These are phyloP conservation scores for Melanogrammus aeglefinus DNA, from an alignment of 2,797 vertebrate genomes.

Conservation along the genomic window DNA sequence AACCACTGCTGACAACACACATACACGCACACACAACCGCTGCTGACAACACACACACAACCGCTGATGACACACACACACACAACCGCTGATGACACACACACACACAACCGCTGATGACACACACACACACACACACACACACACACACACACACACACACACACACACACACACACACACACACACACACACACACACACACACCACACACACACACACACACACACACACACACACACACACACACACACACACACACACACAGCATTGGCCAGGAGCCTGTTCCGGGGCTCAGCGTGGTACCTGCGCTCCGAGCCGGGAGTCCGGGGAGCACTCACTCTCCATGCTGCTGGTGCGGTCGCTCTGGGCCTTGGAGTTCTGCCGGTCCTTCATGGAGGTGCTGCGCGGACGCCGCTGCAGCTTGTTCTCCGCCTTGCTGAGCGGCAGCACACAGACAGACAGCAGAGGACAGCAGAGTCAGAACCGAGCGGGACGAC, in stretches of 20 bases:
- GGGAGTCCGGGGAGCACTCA: constrained; percentile 72
- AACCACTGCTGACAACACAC: too few species aligned
- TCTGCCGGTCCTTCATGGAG: constrained; percentile 80
- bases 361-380: constrained; percentile 76
- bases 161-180: too few species aligned
- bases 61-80: not conserved
- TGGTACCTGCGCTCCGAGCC: constrained; percentile 67
- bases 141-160: not conserved
- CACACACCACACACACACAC: not conserved
- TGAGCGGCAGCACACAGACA: constrained; percentile 30
- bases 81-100: too few species aligned
- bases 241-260: too few species aligned
- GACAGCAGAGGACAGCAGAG: not conserved
- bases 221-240: too few species aligned
- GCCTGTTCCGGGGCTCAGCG: not conserved
- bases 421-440: constrained; percentile 73
- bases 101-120: too few species aligned
- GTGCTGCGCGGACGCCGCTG: constrained; percentile 75
- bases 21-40: too few species aligned
- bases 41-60: not conserved
- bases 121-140: not conserved
- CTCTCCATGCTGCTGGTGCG: constrained; percentile 77
- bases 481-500: not conserved
- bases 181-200: too few species aligned
- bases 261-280: not conserved